Base-by-base conservation (phyloP, 2,113 vertebrate genomes). In the Malurus alboscapulatus region DNA sequence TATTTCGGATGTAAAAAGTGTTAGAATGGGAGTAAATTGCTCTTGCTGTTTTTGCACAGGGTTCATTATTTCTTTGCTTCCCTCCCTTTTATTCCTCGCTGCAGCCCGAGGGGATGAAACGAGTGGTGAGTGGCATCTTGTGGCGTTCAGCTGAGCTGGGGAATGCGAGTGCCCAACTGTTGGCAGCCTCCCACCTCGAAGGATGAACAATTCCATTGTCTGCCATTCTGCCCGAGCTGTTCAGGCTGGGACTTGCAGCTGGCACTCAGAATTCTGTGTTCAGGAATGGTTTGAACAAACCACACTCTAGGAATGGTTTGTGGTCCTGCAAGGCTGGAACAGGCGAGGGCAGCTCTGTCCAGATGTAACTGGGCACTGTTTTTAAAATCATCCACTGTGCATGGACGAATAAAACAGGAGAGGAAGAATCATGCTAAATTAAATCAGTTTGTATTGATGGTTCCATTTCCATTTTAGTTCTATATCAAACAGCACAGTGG, bases 21-120 rank as follows among this genome's bases (percentile, higher is more conserved):
- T 40, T 74, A 59, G 29, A 94, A 93, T 69, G 82, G 87, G 25
- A 92, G 65, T 17, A 88, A 88, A 94, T 94, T 86, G 79, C 88
- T 86, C 95, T 91, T 8, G 72, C 78, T 84, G 74, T 0, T 93
- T 96, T 92, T 95, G 91, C 87, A 88, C 88, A 17, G 72, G 65
- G 47, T 47, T 94, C 55, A 34, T 92, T 90, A 91, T 94, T 74
- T 19, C 71, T 32, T 15, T 36, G 45, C 78, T 53, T 73, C 17
- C 81, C 47, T 82, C 47, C 51, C 67, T 83, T 58, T 74, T 50
- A 67, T 51, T 92, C n/a, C 67, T 58, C 17, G 0, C 25, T 1
- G 75, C 67, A 81, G 75, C 72, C 91, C 22, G 15, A 65, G 77
- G 63, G 44, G 87, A 80, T 96, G 68, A 77, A 54, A 77, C 0